Percentiles rank a stretch among this genome's conserved stretches.
phyloP scores from a whole-genome alignment of 2,888 invertebrate species.

The Machimus rusticus region DNA sequence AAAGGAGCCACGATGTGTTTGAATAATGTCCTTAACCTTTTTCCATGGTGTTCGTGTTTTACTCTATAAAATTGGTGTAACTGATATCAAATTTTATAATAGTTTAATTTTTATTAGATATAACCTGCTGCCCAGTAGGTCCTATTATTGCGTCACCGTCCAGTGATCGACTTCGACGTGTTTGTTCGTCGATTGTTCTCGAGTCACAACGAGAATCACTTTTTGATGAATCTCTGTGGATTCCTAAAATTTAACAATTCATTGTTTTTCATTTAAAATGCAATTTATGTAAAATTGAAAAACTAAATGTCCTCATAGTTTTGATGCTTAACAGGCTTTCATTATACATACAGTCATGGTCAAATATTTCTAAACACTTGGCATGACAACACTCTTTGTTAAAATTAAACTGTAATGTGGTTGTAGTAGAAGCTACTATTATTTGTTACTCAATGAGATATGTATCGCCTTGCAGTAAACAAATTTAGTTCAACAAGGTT shows the following conservation, averaged over 20 bases:
- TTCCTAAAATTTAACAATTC: background rate
- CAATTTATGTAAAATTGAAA: no score
- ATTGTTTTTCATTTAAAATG: background rate
- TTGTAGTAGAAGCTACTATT: no score
- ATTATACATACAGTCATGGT: no score
- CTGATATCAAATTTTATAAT: background rate
- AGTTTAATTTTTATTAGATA: background rate
- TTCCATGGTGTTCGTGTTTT: slow-evolving; percentile 78
- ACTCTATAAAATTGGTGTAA: slow-evolving; percentile 11
- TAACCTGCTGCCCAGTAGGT: slow-evolving; percentile 3
- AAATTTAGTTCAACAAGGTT: no score
- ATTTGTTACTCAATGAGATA: no score
- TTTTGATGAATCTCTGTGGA: slow-evolving; percentile 57
- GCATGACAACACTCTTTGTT: no score
- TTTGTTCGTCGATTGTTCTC: slow-evolving; percentile 53
- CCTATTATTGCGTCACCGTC: slow-evolving; percentile 52
- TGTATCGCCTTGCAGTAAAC: no score
- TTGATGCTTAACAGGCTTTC: no score
- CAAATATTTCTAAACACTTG: no score
- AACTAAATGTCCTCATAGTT: no score
- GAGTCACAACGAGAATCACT: slow-evolving; percentile 56
- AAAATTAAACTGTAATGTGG: no score
- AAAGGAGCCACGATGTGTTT: slow-evolving; percentile 63
- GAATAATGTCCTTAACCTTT: slow-evolving; percentile 79
- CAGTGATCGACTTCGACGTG: slow-evolving; percentile 55